Conservation (phyloP, 2,797 vertebrate species). For the Hydrocynus forskahlii region DNA sequence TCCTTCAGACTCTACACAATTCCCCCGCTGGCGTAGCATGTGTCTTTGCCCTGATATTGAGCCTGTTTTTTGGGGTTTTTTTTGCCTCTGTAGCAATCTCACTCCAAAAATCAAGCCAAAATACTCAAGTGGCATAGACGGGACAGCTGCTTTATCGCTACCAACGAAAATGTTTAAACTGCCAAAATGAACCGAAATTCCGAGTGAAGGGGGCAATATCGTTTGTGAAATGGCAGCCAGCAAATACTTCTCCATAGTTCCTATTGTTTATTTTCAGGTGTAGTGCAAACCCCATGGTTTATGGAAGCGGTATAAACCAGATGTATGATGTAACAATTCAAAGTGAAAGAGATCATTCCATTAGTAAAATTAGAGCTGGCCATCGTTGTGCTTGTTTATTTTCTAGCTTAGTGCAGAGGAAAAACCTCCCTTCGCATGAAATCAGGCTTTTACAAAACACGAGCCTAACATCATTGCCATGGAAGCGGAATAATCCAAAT, state of each 20-base stretch:
- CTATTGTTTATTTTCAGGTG: constrained; percentile 40
- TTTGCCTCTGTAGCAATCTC: constrained; percentile 33
- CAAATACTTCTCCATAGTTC: neutral
- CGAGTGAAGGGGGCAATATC: neutral
- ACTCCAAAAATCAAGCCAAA: constrained; percentile 15
- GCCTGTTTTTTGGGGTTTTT: constrained; percentile 49
- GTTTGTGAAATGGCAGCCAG: neutral
- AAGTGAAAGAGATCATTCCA: neutral
- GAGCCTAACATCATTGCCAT: constrained; percentile 61
- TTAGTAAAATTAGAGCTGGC: neutral
- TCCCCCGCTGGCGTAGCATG: constrained; percentile 27
- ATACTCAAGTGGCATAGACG: constrained; percentile 16
- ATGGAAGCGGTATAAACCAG: constrained; percentile 71
- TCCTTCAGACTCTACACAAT: constrained; percentile 19
- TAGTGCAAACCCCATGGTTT: constrained; percentile 34
- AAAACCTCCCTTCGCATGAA: neutral
- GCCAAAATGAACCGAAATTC: neutral
- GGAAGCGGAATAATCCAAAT: constrained; percentile 70
- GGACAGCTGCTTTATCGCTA: constrained; percentile 20
- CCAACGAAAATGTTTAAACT: constrained; percentile 40
- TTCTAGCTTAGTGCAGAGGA: neutral
- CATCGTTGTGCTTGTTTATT: neutral
- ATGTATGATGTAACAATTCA: constrained; percentile 57
- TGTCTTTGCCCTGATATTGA: constrained; percentile 52
- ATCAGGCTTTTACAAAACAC: constrained; percentile 11